These are phyloP conservation scores for Xiphophorus couchianus DNA, from an alignment of 2,113 vertebrate species.

Conservation along the genomic window DNA sequence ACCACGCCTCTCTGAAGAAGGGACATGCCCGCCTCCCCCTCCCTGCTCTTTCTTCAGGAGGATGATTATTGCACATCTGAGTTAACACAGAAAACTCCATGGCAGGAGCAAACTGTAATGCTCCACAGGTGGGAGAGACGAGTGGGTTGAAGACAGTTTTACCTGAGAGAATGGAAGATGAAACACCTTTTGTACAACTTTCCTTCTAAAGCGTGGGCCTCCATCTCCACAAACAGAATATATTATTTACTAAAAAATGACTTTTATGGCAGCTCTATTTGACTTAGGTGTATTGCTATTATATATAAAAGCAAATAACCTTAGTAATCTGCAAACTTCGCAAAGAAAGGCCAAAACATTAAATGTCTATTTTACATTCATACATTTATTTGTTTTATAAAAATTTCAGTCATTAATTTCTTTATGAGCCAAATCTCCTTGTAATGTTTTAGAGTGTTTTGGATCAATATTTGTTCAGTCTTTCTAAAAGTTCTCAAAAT, in stretches of 20 bases:
- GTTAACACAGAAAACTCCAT: constrained; percentile 20
- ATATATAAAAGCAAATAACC: background rate
- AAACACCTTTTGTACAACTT: constrained; percentile 36
- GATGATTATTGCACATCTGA: constrained; percentile 55
- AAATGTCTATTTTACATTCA: too few relatives aligned
- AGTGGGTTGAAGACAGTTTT: constrained; percentile 33
- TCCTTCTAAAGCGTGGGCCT: constrained; percentile 26
- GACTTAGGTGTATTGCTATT: background rate
- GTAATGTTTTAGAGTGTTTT: too few relatives aligned
- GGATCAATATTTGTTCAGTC: too few relatives aligned
- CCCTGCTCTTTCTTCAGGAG: constrained; percentile 35
- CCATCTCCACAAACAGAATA: constrained; percentile 19
- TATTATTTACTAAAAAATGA: constrained; percentile 9
- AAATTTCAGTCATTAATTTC: too few relatives aligned
- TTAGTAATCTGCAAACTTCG: background rate
- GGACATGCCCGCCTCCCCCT: constrained; percentile 25
- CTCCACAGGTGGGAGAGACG: constrained; percentile 50
- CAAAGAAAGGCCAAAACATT: too few relatives aligned
- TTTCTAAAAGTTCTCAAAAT: too few relatives aligned
- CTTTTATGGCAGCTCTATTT: background rate
- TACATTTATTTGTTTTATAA: too few relatives aligned
- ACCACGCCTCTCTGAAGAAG: constrained; percentile 58
- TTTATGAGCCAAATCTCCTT: too few relatives aligned
- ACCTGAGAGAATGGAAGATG: constrained; percentile 16
- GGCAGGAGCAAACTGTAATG: constrained; percentile 16